Evolutionary conservation across 2,888 invertebrate genomes (phyloP).

Genomic region (Creontiades dilutus): DNA sequence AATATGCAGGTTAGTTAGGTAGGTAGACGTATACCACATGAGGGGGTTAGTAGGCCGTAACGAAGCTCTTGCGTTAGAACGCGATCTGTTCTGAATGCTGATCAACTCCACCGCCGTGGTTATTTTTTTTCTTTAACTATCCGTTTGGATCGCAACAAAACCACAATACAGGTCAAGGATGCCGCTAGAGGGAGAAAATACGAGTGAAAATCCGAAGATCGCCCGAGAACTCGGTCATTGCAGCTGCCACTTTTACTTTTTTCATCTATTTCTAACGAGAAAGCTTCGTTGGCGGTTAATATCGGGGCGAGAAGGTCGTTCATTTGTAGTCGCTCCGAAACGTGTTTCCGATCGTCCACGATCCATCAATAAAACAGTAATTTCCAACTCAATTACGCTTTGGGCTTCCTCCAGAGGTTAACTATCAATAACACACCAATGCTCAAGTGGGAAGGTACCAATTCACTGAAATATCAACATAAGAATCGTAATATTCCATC

Average conservation of each 20-base stretch:
- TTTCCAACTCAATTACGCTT: too few species aligned
- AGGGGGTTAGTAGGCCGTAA: conserved; percentile 54
- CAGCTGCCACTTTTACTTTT: conserved; percentile 5
- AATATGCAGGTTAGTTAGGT: conserved; percentile 45
- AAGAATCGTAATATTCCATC: too few species aligned
- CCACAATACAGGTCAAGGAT: conserved; percentile 46
- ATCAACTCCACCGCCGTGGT: not conserved
- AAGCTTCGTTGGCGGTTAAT: not conserved
- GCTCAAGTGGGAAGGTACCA: too few species aligned
- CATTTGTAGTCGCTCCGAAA: not conserved
- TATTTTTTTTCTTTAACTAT: not conserved
- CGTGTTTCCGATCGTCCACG: not conserved
- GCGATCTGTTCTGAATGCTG: conserved; percentile 56
- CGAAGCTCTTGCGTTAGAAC: conserved; percentile 51
- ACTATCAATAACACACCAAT: too few species aligned
- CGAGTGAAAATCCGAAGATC: conserved; percentile 1
- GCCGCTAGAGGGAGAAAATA: not conserved
- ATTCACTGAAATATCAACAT: too few species aligned
- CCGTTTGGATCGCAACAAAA: not conserved
- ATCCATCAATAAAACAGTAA: too few species aligned
- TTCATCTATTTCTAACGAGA: not conserved
- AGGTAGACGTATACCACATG: not conserved
- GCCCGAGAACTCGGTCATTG: conserved; percentile 21
- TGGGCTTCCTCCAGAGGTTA: too few species aligned
- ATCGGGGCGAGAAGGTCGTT: not conserved